Base-by-base conservation (phyloP, 1,140 invertebrate genomes). In the Camponotus floridanus region DNA sequence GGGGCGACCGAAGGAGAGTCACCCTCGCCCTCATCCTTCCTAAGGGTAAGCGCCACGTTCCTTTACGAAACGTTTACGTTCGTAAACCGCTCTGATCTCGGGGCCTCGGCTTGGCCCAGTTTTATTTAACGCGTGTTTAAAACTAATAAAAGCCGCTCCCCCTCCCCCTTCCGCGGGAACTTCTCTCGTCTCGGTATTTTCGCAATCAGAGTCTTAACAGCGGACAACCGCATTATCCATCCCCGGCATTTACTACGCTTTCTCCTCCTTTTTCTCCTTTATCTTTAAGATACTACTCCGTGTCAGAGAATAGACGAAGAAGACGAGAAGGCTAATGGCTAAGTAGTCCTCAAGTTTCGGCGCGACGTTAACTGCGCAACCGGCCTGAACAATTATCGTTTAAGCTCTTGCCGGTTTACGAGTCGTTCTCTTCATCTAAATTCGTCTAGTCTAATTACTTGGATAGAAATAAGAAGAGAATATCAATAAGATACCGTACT, bases 91-190 rank as follows among this genome's bases (percentile, higher is more conserved):
- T 81, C 87, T 84, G 88, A 92, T 92, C 91, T 91, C 36, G 67
- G 62, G 31, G 84, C 59, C 79, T 21, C 71, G 83, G 90, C 91
- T 93, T 92, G 92, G 90, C 83, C 86, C 80, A 85, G 92, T 93
- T 94, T 94, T 94, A 95, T 94, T 94, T 94, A 94, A 95, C 92
- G 94, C 93, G 92, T 94, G 93, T 94, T 95, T 94, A 94, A 94
- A 95, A 94, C 93, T 94, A 92, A 94, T 95, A 94, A 95, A 94
- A 94, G 33, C 39, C 59, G 73, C 42, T 11, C 13, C 45, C 45
- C 8, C 42, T 2, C 42, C 2, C 42, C 11, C 42, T 45, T 45
- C 8, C 33, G 78, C 8, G 31, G 59, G 18, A 80, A 79, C 84
- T 86, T 89, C 65, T 48, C 78, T 51, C 76, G 55, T 67, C 31